Conservation (phyloP, 2,888 invertebrate species). For the Tupiocoris notatus region DNA sequence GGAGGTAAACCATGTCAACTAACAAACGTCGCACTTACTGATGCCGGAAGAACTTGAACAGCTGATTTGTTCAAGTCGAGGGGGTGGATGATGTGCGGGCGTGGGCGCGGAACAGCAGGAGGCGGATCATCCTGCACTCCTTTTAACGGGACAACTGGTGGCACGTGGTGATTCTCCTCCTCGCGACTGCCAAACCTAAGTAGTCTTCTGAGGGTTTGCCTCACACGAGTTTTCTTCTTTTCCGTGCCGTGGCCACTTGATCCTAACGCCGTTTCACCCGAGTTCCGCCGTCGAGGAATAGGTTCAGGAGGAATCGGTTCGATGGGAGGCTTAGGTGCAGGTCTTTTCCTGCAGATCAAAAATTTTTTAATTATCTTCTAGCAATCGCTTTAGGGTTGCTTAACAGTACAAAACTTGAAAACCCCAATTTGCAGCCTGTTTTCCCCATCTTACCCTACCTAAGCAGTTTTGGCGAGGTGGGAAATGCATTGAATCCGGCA, state of each 20-base stretch:
- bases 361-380: too few relatives aligned
- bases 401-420: too few relatives aligned
- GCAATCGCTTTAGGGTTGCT: too few relatives aligned
- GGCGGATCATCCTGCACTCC: conserved; percentile 10
- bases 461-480: too few relatives aligned
- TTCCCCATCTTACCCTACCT: too few relatives aligned
- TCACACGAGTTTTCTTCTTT: conserved; percentile 68
- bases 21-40: not conserved
- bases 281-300: conserved; percentile 40
- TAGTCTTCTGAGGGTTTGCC: conserved; percentile 81
- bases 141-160: not conserved
- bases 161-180: conserved; percentile 39
- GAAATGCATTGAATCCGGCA: too few relatives aligned
- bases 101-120: conserved; percentile 65
- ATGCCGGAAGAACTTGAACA: conserved; percentile 68
- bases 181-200: conserved; percentile 66
- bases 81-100: conserved; percentile 84
- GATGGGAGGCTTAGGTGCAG: conserved; percentile 52
- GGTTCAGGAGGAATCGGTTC: conserved; percentile 35
- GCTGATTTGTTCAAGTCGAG: conserved; percentile 78
- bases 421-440: too few relatives aligned
- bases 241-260: conserved; percentile 53
- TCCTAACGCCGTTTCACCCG: conserved; percentile 14
- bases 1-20: too few relatives aligned
- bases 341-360: conserved; percentile 44